These are phyloP conservation scores for Pararge aegeria DNA, from an alignment of 1,140 invertebrate genomes.

Conservation along the genomic window DNA sequence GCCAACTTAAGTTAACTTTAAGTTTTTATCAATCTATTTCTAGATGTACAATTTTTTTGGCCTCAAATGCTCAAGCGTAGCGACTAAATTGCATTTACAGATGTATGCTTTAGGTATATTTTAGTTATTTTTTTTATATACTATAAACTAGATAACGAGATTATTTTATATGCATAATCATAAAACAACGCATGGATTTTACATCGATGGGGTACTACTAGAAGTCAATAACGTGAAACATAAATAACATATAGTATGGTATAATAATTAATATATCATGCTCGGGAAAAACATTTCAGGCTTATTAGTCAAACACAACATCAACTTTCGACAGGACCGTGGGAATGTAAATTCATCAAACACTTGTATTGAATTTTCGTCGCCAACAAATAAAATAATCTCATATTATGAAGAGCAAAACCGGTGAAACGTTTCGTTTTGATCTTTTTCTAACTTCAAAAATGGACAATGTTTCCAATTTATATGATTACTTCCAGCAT, in stretches of 20 bases:
- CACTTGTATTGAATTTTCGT: constrained; percentile 30
- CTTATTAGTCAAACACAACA: constrained; percentile 72
- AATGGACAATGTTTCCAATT: too few species aligned
- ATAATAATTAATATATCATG: constrained; percentile 46
- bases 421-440: constrained; percentile 23
- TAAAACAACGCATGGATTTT: constrained; percentile 8
- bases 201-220: constrained; percentile 31
- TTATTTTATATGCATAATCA: constrained; percentile 57
- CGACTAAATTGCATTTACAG: constrained; percentile 54
- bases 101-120: constrained; percentile 51
- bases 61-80: constrained; percentile 50
- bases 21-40: not conserved
- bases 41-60: constrained; percentile 12
- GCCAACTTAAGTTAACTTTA: not conserved
- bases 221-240: constrained; percentile 16
- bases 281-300: constrained; percentile 55
- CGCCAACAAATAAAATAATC: constrained; percentile 72
- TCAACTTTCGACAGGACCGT: constrained; percentile 53
- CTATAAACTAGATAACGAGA: constrained; percentile 46
- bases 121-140: constrained; percentile 40
- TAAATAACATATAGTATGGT: not conserved
- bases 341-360: constrained; percentile 17
- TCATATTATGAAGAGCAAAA: constrained; percentile 50
- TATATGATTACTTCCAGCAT: too few species aligned
- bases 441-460: not conserved